Evolutionary conservation across 2,888 invertebrate genomes (phyloP).

Genomic region (Macaria notata): DNA sequence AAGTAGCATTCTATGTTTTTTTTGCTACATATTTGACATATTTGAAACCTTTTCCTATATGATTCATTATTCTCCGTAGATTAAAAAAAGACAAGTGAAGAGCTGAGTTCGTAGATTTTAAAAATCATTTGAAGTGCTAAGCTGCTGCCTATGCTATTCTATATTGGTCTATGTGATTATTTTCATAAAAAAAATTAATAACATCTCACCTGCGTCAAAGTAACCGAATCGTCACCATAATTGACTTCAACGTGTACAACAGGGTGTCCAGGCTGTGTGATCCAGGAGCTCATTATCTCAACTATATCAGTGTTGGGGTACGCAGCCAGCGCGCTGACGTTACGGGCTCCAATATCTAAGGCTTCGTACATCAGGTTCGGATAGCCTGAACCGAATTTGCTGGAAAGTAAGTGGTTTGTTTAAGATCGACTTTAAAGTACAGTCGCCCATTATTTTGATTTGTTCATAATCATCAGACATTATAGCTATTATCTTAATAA

Average conservation of each 20-base stretch:
- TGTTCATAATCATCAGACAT: too few relatives aligned
- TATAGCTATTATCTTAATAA: too few relatives aligned
- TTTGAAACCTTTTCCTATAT: too few relatives aligned
- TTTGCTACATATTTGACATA: too few relatives aligned
- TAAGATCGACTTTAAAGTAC: constrained; percentile 1
- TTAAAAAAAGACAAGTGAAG: too few relatives aligned
- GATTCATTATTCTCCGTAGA: too few relatives aligned
- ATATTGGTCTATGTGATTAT: too few relatives aligned
- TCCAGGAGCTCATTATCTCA: constrained; percentile 67
- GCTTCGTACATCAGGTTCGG: constrained; percentile 75
- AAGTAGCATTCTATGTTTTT: too few relatives aligned
- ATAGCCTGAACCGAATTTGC: constrained; percentile 65
- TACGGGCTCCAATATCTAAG: constrained; percentile 59
- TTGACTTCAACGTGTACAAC: constrained; percentile 60
- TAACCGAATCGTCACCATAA: constrained; percentile 51
- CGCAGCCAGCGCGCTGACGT: constrained; percentile 44
- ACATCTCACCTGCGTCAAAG: constrained; percentile 58
- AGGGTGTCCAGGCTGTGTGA: constrained; percentile 66
- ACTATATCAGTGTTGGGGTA: constrained; percentile 51
- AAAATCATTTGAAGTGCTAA: too few relatives aligned
- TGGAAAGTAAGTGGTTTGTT: constrained; percentile 32
- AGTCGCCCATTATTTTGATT: too few relatives aligned
- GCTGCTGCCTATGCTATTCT: too few relatives aligned
- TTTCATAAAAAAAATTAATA: background rate
- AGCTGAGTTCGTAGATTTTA: too few relatives aligned